Evolutionary conservation across 2,888 invertebrate species (phyloP).

Genomic region (Lutraria lutraria): DNA sequence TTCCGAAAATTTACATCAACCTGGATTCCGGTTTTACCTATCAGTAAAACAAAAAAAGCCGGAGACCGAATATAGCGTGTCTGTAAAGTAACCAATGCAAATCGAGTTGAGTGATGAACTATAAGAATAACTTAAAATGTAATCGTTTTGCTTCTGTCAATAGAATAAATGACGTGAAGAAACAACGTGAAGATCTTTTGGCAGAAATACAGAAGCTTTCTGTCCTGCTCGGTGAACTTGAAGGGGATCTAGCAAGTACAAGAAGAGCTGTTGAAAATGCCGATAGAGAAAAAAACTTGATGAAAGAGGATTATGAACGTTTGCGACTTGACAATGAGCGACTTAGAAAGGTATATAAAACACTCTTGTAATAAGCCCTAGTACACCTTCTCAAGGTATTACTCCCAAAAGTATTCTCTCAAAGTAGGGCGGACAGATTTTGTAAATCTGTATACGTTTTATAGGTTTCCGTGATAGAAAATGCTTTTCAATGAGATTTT

Average conservation of each 20-base stretch:
- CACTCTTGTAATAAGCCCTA: background rate
- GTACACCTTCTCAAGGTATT: background rate
- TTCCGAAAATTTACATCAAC: no score
- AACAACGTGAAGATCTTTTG: constrained; percentile 39
- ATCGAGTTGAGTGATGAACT: no score
- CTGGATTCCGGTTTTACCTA: no score
- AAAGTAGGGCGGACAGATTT: no score
- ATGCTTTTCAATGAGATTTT: no score
- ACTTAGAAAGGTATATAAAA: constrained; percentile 68
- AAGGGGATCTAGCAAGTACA: constrained; percentile 74
- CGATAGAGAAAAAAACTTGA: constrained; percentile 71
- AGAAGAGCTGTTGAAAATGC: constrained; percentile 69
- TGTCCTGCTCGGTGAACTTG: constrained; percentile 69
- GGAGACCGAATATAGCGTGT: background rate
- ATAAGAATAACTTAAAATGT: no score
- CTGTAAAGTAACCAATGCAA: no score
- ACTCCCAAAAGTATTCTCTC: background rate
- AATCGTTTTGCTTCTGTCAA: background rate
- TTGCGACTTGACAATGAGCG: constrained; percentile 70
- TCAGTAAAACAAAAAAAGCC: no score
- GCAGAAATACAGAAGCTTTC: constrained; percentile 21
- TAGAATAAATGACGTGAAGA: constrained; percentile 41
- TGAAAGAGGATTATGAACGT: constrained; percentile 64
- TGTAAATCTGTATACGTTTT: background rate
- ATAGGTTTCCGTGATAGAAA: no score